Evolutionary conservation across 2,113 vertebrate species (phyloP).

Genomic region (Clinocottus analis): DNA sequence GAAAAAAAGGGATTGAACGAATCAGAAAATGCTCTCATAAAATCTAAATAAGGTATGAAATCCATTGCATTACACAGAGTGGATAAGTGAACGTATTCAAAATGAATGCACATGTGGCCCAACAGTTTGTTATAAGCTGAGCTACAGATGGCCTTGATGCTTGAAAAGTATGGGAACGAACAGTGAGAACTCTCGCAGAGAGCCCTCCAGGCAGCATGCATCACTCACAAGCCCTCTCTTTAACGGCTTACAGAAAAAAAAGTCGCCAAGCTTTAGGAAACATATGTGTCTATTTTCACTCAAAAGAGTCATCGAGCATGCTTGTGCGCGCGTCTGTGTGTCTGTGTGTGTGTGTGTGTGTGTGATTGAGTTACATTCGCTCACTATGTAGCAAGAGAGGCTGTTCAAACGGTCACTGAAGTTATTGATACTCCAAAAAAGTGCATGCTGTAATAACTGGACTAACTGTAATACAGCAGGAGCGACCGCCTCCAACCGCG

Average conservation of each 20-base stretch:
- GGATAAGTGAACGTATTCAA: constrained; percentile 8
- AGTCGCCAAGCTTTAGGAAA: constrained; percentile 59
- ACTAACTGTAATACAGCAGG: background rate
- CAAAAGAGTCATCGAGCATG: constrained; percentile 30
- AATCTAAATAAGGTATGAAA: constrained; percentile 34
- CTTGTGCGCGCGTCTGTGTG: constrained; percentile 22
- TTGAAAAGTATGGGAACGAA: constrained; percentile 42
- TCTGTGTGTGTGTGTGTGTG: constrained; percentile 1
- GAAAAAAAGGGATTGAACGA: constrained; percentile 5
- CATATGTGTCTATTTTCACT: constrained; percentile 69
- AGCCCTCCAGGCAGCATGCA: constrained; percentile 58
- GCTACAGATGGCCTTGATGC: constrained; percentile 35
- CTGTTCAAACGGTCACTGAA: constrained; percentile 3
- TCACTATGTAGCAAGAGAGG: constrained; percentile 16
- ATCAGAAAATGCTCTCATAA: constrained; percentile 27
- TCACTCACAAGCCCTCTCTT: constrained; percentile 67
- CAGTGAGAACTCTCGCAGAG: constrained; percentile 22
- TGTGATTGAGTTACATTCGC: constrained; percentile 14
- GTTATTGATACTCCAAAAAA: constrained; percentile 9
- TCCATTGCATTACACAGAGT: background rate
- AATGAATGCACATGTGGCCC: constrained; percentile 29
- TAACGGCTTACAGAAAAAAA: constrained; percentile 66
- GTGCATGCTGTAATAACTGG: background rate
- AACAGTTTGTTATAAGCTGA: constrained; percentile 13
- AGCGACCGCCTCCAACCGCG: background rate